phyloP scores from a whole-genome alignment of 2,113 vertebrate genomes.

The Gopherus evgoodei region DNA sequence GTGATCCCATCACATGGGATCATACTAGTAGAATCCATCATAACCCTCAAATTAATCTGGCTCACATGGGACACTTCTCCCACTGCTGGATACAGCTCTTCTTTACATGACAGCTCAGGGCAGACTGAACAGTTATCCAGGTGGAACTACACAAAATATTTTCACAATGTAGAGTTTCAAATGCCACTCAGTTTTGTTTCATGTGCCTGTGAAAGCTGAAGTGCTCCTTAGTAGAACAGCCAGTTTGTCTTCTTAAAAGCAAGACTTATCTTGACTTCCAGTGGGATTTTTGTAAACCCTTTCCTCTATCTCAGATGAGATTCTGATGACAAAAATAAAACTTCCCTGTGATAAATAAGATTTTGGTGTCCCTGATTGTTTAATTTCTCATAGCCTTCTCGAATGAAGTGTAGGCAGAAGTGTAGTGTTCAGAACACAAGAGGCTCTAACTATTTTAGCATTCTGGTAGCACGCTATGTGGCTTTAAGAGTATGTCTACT shows the following conservation, averaged over 20 bases:
- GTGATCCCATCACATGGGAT: neutral
- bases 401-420: neutral
- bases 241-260: neutral
- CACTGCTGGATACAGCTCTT: neutral
- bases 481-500: neutral
- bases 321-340: neutral
- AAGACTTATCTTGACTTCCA: slow-evolving; percentile 13
- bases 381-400: neutral
- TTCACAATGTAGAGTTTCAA: slow-evolving; percentile 24
- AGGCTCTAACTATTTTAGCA: slow-evolving; percentile 32
- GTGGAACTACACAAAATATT: neutral
- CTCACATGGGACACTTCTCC: slow-evolving; percentile 46
- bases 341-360: neutral
- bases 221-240: neutral
- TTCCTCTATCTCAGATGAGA: neutral
- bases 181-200: neutral
- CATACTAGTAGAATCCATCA: slow-evolving; percentile 5
- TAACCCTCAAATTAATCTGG: slow-evolving; percentile 24
- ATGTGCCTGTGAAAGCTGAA: neutral
- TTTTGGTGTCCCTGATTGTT: neutral
- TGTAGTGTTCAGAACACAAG: neutral
- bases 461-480: neutral
- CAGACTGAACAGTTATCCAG: neutral
- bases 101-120: neutral
- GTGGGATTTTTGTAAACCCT: neutral